phyloP scores from a whole-genome alignment of 2,888 invertebrate genomes.

The Melanostoma mellinum region DNA sequence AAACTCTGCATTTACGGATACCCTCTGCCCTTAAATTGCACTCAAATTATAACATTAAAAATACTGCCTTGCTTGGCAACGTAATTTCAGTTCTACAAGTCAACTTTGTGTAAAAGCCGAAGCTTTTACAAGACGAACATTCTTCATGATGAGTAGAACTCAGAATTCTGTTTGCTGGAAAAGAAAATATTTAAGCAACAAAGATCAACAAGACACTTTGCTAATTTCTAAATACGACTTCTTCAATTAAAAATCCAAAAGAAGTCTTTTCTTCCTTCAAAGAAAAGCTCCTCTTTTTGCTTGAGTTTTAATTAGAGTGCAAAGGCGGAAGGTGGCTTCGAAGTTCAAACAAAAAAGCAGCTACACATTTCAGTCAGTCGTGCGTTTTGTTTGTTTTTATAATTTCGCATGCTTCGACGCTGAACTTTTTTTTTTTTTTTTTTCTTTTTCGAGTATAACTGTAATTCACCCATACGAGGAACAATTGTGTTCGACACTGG shows the following conservation, averaged over 20 bases:
- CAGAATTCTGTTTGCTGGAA: no score
- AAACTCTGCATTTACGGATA: no score
- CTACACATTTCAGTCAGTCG: constrained; percentile 8
- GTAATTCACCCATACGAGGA: not conserved
- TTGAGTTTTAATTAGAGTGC: constrained; percentile 23
- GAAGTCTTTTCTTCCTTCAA: not conserved
- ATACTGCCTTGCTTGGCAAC: no score
- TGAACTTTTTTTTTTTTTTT: not conserved
- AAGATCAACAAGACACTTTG: no score
- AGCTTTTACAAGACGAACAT: no score
- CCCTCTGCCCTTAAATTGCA: no score
- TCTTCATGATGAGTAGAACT: no score
- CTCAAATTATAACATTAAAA: no score
- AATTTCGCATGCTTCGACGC: not conserved
- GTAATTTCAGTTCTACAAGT: no score
- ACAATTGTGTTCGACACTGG: constrained; percentile 18
- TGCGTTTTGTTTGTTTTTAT: constrained; percentile 8
- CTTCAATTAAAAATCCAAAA: constrained; percentile 4
- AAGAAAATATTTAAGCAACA: no score
- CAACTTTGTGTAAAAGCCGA: no score
- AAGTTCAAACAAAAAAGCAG: not conserved
- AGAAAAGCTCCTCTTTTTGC: not conserved
- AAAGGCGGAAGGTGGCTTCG: constrained; percentile 18
- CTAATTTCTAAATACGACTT: not conserved
- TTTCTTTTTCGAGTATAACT: not conserved